Percentiles rank a stretch among this genome's conserved stretches.
Evolutionary conservation across 2,113 vertebrate species (phyloP).

Genomic region (Todiramphus saurophagus): DNA sequence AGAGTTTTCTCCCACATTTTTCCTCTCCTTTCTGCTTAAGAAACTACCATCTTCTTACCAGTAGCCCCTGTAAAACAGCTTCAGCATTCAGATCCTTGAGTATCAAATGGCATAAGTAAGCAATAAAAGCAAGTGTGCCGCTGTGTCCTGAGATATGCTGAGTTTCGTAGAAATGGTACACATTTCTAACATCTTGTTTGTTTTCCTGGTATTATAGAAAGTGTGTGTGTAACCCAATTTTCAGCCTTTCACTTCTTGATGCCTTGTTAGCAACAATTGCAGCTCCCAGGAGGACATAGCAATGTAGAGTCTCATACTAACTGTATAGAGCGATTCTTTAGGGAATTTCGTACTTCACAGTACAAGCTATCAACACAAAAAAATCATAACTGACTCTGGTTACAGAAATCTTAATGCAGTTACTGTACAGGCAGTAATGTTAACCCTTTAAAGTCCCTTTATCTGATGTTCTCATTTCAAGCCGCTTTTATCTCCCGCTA

Average conservation of each 20-base stretch:
- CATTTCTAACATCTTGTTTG: not conserved
- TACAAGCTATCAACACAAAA: slow-evolving; percentile 6
- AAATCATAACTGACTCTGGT: not conserved
- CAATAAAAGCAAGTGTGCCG: not conserved
- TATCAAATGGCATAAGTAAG: not conserved
- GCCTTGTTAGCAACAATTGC: slow-evolving; percentile 38
- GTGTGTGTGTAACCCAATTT: not conserved
- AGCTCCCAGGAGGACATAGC: not conserved
- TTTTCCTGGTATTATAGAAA: not conserved
- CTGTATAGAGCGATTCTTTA: not conserved
- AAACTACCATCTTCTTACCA: not conserved
- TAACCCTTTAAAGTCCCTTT: slow-evolving; percentile 32
- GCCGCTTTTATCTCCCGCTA: not conserved
- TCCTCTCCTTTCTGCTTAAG: not conserved
- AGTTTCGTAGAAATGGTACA: not conserved
- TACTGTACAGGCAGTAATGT: not conserved
- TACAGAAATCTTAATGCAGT: not conserved
- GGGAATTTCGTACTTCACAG: slow-evolving; percentile 31
- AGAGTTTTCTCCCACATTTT: not conserved
- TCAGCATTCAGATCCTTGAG: not conserved
- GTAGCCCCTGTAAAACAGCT: not conserved
- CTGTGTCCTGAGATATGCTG: not conserved
- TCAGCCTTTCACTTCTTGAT: not conserved
- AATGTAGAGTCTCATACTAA: not conserved
- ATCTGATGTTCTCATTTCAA: not conserved